Percentiles rank a stretch among this genome's conserved stretches.
Evolutionary conservation across 2,888 invertebrate genomes (phyloP).

Genomic region (Eupithecia dodoneata): DNA sequence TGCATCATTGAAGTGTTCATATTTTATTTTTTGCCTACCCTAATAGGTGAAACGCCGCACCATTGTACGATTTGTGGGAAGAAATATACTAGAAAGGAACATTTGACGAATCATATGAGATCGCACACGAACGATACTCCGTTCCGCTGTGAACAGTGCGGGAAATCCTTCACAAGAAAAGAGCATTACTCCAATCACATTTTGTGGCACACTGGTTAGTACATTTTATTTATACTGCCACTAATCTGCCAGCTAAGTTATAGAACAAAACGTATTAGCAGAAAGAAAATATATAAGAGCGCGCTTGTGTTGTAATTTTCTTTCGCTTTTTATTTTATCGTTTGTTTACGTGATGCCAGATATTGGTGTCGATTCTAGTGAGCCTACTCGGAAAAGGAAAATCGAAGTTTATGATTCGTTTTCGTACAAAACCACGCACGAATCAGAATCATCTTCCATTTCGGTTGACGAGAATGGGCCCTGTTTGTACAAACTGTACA

Average conservation of each 20-base stretch:
- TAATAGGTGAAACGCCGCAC: constrained; percentile 92
- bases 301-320: not conserved
- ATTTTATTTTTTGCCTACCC: constrained; percentile 57
- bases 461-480: not conserved
- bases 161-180: constrained; percentile 94
- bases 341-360: not conserved
- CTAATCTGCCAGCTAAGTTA: constrained; percentile 14
- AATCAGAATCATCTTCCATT: not conserved
- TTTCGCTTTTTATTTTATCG: not conserved
- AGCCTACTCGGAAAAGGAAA: not conserved
- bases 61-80: constrained; percentile 94
- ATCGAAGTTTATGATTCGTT: not conserved
- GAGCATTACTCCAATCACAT: constrained; percentile 96
- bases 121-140: constrained; percentile 95
- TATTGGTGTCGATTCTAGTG: not conserved
- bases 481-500: not conserved
- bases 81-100: constrained; percentile 95
- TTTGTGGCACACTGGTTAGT: constrained; percentile 92
- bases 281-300: not conserved
- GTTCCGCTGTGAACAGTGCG: constrained; percentile 93
- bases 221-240: constrained; percentile 52
- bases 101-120: constrained; percentile 94
- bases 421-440: not conserved
- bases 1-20: constrained; percentile 83
- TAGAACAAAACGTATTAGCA: not conserved